phyloP scores from a whole-genome alignment of 2,113 vertebrate genomes.

The rat (Rattus norvegicus) region DNA sequence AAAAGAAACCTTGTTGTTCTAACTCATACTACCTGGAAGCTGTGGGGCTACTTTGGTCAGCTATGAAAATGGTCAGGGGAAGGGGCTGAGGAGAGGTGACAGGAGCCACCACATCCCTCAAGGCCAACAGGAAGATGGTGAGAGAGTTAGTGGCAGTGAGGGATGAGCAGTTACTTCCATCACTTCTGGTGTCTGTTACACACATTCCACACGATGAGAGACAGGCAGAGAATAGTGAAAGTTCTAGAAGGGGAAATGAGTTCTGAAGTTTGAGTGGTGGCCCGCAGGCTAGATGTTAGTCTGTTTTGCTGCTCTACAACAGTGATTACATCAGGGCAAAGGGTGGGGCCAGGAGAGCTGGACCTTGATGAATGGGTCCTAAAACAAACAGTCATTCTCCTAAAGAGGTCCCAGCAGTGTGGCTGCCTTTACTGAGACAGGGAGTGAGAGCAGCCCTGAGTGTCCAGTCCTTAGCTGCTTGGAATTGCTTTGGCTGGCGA shows the following conservation, averaged over 20 bases:
- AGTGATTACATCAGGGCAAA: not conserved
- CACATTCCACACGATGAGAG: fast-evolving
- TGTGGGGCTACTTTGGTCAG: not conserved
- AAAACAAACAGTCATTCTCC: too few relatives aligned
- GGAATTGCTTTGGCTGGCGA: too few relatives aligned
- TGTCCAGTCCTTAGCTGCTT: too few relatives aligned
- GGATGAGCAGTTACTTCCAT: not conserved
- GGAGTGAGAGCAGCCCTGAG: too few relatives aligned
- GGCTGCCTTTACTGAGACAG: not conserved
- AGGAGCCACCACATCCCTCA: not conserved
- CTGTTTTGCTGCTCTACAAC: not conserved
- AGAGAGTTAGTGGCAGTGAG: not conserved
- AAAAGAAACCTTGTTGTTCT: not conserved
- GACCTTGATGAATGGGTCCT: fast-evolving
- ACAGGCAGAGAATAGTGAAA: fast-evolving
- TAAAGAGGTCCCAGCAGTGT: fast-evolving
- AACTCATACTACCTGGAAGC: not conserved
- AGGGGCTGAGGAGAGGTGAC: not conserved
- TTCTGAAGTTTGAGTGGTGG: not conserved
- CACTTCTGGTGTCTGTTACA: not conserved
- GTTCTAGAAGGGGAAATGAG: too few relatives aligned
- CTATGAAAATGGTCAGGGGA: not conserved
- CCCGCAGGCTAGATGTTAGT: fast-evolving
- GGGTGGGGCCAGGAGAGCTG: fast-evolving
- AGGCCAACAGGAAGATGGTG: not conserved